phyloP scores from a whole-genome alignment of 2,113 vertebrate genomes.

The Ceyx cyanopectus region DNA sequence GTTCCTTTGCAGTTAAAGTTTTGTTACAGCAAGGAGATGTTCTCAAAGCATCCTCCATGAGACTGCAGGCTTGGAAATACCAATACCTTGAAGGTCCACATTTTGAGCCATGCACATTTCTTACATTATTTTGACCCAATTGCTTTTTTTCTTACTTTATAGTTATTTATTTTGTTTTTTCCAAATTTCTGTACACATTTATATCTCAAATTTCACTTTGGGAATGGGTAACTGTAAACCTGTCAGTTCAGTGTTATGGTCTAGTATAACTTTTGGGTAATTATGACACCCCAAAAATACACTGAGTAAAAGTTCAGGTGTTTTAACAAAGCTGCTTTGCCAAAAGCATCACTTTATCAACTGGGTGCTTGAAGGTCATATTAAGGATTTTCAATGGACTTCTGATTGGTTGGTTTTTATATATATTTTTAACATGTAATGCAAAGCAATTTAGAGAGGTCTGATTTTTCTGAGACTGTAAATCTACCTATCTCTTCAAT shows the following conservation, averaged over 20 bases:
- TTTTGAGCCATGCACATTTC: background rate
- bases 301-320: background rate
- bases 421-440: background rate
- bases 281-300: background rate
- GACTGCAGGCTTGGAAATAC: background rate
- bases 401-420: background rate
- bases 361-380: background rate
- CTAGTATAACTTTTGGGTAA: background rate
- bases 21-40: background rate
- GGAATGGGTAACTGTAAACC: background rate
- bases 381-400: background rate
- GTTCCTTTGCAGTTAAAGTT: constrained; percentile 33
- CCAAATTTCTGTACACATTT: background rate
- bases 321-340: background rate
- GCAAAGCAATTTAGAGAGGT: background rate
- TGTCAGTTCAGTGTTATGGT: background rate
- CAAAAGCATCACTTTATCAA: background rate
- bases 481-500: background rate
- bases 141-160: too few species aligned
- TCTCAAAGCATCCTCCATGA: constrained; percentile 6
- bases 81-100: background rate
- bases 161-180: background rate
- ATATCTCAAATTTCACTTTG: background rate
- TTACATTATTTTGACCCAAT: background rate
- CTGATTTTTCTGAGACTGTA: background rate